Conservation (phyloP, 2,113 vertebrate genomes). For the Centropristis striata region DNA sequence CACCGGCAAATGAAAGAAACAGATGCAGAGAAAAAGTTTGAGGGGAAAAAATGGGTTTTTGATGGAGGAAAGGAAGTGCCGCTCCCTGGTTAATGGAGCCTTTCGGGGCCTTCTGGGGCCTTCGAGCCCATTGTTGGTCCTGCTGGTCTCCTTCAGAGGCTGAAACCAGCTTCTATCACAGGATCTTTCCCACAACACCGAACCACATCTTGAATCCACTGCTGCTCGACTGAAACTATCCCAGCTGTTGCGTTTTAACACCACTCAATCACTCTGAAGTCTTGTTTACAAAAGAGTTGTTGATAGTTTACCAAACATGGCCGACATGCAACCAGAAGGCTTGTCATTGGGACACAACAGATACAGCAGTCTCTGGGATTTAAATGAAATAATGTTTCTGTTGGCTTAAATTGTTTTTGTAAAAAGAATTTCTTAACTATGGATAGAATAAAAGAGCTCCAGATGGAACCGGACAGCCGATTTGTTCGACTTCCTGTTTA, state of each 20-base stretch:
- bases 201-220: not conserved
- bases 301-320: too few species aligned
- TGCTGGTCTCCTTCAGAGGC: slow-evolving; percentile 15
- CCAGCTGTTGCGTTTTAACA: not conserved
- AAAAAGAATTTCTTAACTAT: too few species aligned
- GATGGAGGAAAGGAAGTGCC: slow-evolving; percentile 54
- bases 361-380: too few species aligned
- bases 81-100: slow-evolving; percentile 45
- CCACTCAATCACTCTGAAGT: not conserved
- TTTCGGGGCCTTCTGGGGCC: slow-evolving; percentile 7
- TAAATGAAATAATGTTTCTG: too few species aligned
- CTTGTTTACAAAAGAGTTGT: not conserved
- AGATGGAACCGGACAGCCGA: too few species aligned
- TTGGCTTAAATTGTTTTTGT: too few species aligned
- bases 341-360: too few species aligned
- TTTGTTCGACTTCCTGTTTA: too few species aligned
- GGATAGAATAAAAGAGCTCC: too few species aligned
- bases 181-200: slow-evolving; percentile 22
- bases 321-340: not conserved
- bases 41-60: slow-evolving; percentile 10
- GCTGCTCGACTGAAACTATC: not conserved
- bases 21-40: slow-evolving; percentile 7
- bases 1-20: slow-evolving; percentile 1
- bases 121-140: slow-evolving; percentile 22
- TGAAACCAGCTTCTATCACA: slow-evolving; percentile 20